Conservation (phyloP, 2,797 vertebrate genomes). For the Tapirus indicus region DNA sequence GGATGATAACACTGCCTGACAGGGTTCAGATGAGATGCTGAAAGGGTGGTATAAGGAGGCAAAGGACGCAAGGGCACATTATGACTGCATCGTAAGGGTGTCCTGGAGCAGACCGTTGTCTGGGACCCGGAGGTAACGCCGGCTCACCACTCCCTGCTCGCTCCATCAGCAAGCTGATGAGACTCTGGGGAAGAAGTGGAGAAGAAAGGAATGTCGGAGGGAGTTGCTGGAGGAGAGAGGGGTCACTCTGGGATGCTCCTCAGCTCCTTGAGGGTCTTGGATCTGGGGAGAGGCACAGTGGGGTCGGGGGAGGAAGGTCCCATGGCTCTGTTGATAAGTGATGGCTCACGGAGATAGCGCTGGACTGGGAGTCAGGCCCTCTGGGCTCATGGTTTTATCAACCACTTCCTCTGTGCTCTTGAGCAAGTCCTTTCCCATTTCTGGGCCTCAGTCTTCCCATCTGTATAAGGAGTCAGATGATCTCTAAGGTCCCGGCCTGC, state of each 20-base stretch:
- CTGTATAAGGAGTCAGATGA: not conserved
- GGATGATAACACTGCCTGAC: not conserved
- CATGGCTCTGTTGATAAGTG: not conserved
- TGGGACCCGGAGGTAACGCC: not conserved
- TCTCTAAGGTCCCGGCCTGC: not conserved
- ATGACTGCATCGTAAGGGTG: not conserved
- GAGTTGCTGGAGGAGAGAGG: not conserved
- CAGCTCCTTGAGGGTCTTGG: not conserved
- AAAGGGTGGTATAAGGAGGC: not conserved
- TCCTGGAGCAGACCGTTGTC: not conserved
- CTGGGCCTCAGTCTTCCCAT: not conserved
- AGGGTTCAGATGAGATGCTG: not conserved
- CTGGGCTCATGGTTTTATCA: not conserved
- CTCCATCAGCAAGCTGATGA: not conserved
- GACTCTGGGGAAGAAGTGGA: not conserved
- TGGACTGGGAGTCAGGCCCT: not conserved
- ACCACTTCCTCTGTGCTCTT: not conserved
- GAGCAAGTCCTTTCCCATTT: not conserved
- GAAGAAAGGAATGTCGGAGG: not conserved
- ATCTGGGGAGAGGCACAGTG: not conserved
- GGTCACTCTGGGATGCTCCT: not conserved
- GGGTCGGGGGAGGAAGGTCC: not conserved
- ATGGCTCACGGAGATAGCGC: not conserved
- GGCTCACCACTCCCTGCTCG: accelerated
- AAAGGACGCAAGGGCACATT: not conserved